Percentiles rank a stretch among this genome's conserved stretches.
These are phyloP conservation scores for Melangyna quadrimaculata DNA, from an alignment of 2,888 invertebrate genomes.

Conservation along the genomic window DNA sequence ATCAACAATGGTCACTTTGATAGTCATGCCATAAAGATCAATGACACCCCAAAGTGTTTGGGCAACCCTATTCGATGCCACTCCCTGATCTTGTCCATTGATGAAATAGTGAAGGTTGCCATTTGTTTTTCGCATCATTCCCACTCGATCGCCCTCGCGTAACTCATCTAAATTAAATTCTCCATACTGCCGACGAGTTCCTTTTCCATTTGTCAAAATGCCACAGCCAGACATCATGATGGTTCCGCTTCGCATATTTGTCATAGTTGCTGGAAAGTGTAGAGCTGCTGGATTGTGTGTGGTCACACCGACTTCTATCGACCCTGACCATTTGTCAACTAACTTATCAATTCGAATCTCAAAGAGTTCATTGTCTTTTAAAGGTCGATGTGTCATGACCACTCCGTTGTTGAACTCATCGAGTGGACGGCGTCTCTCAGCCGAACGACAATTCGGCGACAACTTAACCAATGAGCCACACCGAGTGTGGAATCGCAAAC, in stretches of 20 bases:
- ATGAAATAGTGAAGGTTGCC: slow-evolving; percentile 96
- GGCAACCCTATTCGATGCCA: slow-evolving; percentile 92
- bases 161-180: slow-evolving; percentile 96
- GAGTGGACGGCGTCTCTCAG: slow-evolving; percentile 92
- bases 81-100: slow-evolving; percentile 95
- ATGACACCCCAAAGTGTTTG: slow-evolving; percentile 95
- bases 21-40: slow-evolving; percentile 97
- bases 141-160: slow-evolving; percentile 94
- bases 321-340: slow-evolving; percentile 95
- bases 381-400: slow-evolving; percentile 94
- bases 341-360: slow-evolving; percentile 96
- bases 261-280: slow-evolving; percentile 98
- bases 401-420: slow-evolving; percentile 98
- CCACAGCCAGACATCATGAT: slow-evolving; percentile 99
- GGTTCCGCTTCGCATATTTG: slow-evolving; percentile 95
- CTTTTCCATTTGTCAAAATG: slow-evolving; percentile 97
- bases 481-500: slow-evolving; percentile 91
- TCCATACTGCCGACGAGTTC: slow-evolving; percentile 95
- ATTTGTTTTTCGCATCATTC: slow-evolving; percentile 92
- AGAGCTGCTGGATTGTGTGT: slow-evolving; percentile 94
- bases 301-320: slow-evolving; percentile 91
- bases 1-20: slow-evolving; percentile 93
- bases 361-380: slow-evolving; percentile 94
- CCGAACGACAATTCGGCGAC: slow-evolving; percentile 90
- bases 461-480: slow-evolving; percentile 94